Evolutionary conservation across 2,797 vertebrate species (phyloP).

Genomic region (Hydrolagus colliei): DNA sequence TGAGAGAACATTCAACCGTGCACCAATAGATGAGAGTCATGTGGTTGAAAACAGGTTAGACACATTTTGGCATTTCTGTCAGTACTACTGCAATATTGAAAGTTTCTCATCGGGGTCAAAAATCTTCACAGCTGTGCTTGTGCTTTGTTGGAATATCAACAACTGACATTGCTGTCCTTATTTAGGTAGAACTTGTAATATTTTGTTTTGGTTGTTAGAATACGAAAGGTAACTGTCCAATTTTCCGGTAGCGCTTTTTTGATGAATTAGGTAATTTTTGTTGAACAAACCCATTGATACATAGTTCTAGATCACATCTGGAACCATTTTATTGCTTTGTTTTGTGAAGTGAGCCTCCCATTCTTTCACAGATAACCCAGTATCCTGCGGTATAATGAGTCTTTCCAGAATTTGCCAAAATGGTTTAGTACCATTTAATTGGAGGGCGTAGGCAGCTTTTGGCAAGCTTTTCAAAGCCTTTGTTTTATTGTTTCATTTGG

Average conservation of each 20-base stretch:
- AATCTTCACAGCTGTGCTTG: neutral
- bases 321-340: constrained; percentile 15
- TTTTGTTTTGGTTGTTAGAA: too few species aligned
- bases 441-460: neutral
- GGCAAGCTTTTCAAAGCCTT: neutral
- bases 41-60: neutral
- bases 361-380: neutral
- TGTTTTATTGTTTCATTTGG: constrained; percentile 10
- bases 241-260: neutral
- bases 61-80: neutral
- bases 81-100: neutral
- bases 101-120: neutral
- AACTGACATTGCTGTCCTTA: too few species aligned
- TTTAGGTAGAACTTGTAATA: too few species aligned
- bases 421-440: neutral
- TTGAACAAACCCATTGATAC: neutral
- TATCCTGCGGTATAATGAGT: neutral
- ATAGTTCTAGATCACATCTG: neutral
- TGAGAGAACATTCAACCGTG: neutral
- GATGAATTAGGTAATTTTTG: neutral
- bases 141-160: neutral
- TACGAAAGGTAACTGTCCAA: neutral
- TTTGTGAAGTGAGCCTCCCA: neutral
- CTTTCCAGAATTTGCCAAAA: constrained; percentile 27
- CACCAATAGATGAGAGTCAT: neutral